A percentile compares a stretch with the other conserved stretches of the same genome.
phyloP scores from a whole-genome alignment of 1,140 invertebrate species.

The Solenopsis invicta region DNA sequence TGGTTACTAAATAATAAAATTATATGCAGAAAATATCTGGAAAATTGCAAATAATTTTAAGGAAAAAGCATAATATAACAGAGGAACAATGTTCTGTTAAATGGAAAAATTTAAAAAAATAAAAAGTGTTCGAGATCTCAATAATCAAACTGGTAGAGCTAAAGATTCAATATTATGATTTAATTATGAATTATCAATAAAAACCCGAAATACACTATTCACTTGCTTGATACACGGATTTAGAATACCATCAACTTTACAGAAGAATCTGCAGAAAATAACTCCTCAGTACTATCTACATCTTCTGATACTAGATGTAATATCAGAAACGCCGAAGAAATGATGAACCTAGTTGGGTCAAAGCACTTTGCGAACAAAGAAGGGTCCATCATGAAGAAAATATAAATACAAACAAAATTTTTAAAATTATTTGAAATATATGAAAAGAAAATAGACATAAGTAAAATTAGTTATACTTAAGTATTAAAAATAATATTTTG shows the following conservation, averaged over 20 bases:
- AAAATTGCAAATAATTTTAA: constrained; percentile 7
- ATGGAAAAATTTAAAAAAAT: constrained; percentile 24
- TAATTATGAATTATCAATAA: not conserved
- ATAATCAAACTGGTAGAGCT: constrained; percentile 20
- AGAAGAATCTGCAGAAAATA: too few species aligned
- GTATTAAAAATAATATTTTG: too few species aligned
- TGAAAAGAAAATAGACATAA: too few species aligned
- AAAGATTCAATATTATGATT: constrained; percentile 15
- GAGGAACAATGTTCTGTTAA: constrained; percentile 12
- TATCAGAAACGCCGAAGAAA: too few species aligned
- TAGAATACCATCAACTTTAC: not conserved
- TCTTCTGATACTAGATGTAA: too few species aligned
- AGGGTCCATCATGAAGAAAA: too few species aligned
- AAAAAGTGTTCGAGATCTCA: not conserved
- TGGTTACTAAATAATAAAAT: not conserved
- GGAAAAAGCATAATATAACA: not conserved
- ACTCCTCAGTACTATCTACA: too few species aligned
- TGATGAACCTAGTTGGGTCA: too few species aligned
- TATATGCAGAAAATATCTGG: not conserved
- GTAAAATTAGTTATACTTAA: too few species aligned
- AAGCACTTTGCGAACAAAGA: too few species aligned
- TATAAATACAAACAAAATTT: too few species aligned
- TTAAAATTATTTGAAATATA: too few species aligned
- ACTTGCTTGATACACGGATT: constrained; percentile 28
- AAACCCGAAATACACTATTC: constrained; percentile 13